These are phyloP conservation scores for Lomographa bimaculata DNA, from an alignment of 2,888 invertebrate species.

Conservation along the genomic window DNA sequence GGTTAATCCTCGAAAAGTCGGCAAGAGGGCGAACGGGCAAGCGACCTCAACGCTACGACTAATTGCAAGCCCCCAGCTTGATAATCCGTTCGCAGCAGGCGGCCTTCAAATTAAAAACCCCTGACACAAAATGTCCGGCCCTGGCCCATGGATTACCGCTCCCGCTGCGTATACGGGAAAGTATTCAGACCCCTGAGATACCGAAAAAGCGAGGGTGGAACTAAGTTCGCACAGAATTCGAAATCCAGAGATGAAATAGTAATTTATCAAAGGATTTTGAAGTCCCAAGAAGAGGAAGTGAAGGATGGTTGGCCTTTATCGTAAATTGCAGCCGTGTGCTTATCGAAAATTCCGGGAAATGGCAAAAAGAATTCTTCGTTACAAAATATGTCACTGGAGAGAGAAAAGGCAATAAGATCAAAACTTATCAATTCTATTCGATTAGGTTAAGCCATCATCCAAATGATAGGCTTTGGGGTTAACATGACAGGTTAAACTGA, in stretches of 20 bases:
- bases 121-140: conserved; percentile 63
- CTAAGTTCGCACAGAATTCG: conserved; percentile 63
- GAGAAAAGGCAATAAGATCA: conserved; percentile 27
- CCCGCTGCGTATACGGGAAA: conserved; percentile 39
- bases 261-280: conserved; percentile 82
- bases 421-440: conserved; percentile 20
- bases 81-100: conserved; percentile 80
- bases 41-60: conserved; percentile 62
- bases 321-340: conserved; percentile 57
- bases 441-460: conserved; percentile 13
- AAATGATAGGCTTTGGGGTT: too few relatives aligned
- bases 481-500: too few relatives aligned
- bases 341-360: conserved; percentile 48
- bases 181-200: conserved; percentile 40
- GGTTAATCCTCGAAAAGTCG: conserved; percentile 56
- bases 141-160: conserved; percentile 64
- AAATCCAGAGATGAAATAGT: conserved; percentile 79
- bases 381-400: conserved; percentile 33
- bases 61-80: conserved; percentile 70
- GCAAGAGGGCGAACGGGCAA: conserved; percentile 48
- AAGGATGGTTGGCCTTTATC: conserved; percentile 67
- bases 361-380: conserved; percentile 38
- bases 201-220: conserved; percentile 56
- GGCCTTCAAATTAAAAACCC: conserved; percentile 79
- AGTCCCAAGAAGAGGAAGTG: conserved; percentile 66